phyloP scores from a whole-genome alignment of 2,113 vertebrate species.

The Cavia aperea region DNA sequence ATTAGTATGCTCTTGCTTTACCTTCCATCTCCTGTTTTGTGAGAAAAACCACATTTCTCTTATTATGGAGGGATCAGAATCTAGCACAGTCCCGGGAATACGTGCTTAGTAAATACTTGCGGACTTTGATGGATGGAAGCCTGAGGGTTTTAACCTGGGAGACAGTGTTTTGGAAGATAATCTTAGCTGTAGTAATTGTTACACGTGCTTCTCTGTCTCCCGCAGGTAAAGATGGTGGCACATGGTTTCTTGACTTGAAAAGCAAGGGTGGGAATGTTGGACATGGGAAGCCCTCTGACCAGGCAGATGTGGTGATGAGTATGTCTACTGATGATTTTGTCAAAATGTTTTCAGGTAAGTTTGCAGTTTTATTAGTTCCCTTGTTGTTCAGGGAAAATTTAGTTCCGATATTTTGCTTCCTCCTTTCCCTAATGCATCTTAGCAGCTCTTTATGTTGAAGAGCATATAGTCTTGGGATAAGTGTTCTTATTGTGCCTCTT shows the following conservation, averaged over 20 bases:
- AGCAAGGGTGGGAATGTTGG: conserved; percentile 79
- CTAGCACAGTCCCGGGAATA: not conserved
- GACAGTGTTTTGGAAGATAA: not conserved
- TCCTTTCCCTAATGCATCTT: not conserved
- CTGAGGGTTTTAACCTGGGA: conserved; percentile 19
- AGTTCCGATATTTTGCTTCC: not conserved
- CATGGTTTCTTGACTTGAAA: conserved; percentile 94
- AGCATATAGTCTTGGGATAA: not conserved
- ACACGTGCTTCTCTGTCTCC: not conserved
- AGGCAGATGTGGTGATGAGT: conserved; percentile 89
- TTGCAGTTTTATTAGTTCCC: not conserved
- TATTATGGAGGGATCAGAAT: not conserved
- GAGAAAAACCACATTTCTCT: not conserved
- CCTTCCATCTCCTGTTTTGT: not conserved
- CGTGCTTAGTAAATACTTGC: not conserved
- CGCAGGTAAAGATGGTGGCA: conserved; percentile 84
- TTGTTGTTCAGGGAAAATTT: not conserved
- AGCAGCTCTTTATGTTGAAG: not conserved
- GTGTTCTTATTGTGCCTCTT: not conserved
- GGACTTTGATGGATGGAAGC: not conserved
- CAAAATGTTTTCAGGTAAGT: conserved; percentile 92
- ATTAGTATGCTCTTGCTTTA: not conserved
- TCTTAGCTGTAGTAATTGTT: not conserved
- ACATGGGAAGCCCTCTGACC: conserved; percentile 76
- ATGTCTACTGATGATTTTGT: conserved; percentile 89